Evolutionary conservation across 1,140 invertebrate genomes (phyloP).

Genomic region (Leptinotarsa lineolata): DNA sequence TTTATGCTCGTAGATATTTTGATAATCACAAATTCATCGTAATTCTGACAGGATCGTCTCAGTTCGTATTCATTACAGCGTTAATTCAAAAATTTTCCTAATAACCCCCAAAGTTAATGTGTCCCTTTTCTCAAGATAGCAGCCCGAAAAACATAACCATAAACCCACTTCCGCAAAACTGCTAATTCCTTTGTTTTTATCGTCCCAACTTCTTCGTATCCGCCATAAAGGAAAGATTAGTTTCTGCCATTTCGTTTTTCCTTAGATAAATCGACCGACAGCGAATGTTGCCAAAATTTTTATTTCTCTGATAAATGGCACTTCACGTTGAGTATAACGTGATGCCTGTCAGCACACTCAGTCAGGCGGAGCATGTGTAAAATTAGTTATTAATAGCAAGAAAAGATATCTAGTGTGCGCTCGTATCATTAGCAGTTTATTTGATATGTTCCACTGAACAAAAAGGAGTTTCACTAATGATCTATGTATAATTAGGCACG

Average conservation of each 20-base stretch:
- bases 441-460: background rate
- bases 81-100: background rate
- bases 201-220: background rate
- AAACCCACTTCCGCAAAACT: background rate
- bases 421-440: conserved; percentile 14
- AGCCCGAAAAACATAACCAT: conserved; percentile 17
- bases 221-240: conserved; percentile 1
- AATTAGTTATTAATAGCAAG: conserved; percentile 23
- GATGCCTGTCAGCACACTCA: conserved; percentile 17
- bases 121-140: background rate
- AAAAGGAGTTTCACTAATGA: conserved; percentile 7
- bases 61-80: too few relatives aligned
- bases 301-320: conserved; percentile 9
- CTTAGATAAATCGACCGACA: background rate
- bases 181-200: conserved; percentile 22
- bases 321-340: conserved; percentile 13
- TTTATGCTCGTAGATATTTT: too few relatives aligned
- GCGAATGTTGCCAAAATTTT: conserved; percentile 6
- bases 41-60: too few relatives aligned
- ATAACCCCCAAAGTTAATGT: background rate
- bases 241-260: background rate
- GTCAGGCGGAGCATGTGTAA: conserved; percentile 10
- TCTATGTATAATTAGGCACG: conserved; percentile 17
- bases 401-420: conserved; percentile 9
- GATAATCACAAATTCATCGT: too few relatives aligned